Base-by-base conservation (phyloP, 2,888 invertebrate genomes). In the Tachina grossa region DNA sequence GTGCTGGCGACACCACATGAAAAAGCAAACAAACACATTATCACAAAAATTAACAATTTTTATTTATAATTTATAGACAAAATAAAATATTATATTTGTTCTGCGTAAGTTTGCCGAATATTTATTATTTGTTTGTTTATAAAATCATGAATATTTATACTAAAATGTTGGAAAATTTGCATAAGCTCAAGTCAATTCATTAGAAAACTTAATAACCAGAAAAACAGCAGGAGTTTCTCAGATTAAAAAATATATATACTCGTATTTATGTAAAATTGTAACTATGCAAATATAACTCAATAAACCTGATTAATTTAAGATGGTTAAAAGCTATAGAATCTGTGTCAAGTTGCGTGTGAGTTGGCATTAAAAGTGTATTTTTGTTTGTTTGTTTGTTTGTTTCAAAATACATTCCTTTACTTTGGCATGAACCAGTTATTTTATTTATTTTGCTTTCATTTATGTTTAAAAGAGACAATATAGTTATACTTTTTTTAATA, bases 1-100 rank as follows among this genome's bases (percentile, higher is more conserved):
- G 16, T 16, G 16, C 31, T 47, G 49, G 19, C 14, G 61, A 22
- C 61, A 61, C 51, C 74, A 74, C 9, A 49, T 39, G 16, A 45
- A 45, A 31, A 49, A 57, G 16, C 22, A 19, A n/a, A 8, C 1
- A 57, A 57, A 31, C 55, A 53, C 2, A 19, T 41, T 61, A 16
- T 10, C 59, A 59, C 8, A 31, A 55, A 55, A 55, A 55, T 55
- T 55, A 55, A 22, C 55, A 57, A 13, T 19, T 57, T 57, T 2
- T 13, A 6, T 5, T 31, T 31, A 31, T 16, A 31, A 31, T 57
- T 57, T 31, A 57, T 57, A 11, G 31, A 19, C 11, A 10, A 53
- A 53, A 53, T 11, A 19, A 53, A 11, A 19, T 11, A 31, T 55
- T 19, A 22, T 13, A 22, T 19, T 53, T 53, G 10, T 16, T 9